Percentiles rank a stretch among this genome's conserved stretches.
Conservation (phyloP, 2,888 invertebrate species). For the Spodoptera exigua region DNA sequence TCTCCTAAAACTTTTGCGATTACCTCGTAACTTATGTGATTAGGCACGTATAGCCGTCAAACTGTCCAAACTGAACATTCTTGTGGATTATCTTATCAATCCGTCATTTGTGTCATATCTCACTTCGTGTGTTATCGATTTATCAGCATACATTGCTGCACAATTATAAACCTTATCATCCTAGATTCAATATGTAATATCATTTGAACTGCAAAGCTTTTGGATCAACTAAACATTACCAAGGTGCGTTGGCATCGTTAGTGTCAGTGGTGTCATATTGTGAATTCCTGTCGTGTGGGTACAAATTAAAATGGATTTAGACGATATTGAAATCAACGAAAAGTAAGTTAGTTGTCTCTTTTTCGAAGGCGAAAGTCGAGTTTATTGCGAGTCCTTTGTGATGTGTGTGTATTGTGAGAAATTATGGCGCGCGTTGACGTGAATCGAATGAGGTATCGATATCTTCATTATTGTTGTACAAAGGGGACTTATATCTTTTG, state of each 20-base stretch:
- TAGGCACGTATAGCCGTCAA: slow-evolving; percentile 35
- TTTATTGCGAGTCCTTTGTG: slow-evolving; percentile 6
- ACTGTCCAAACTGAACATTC: slow-evolving; percentile 39
- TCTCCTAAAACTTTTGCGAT: slow-evolving; percentile 33
- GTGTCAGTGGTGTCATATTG: slow-evolving; percentile 32
- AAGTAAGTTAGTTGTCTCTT: slow-evolving; percentile 29
- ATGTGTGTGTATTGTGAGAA: slow-evolving; percentile 6
- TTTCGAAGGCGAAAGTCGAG: neutral
- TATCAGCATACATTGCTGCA: slow-evolving; percentile 29
- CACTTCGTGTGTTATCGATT: slow-evolving; percentile 48
- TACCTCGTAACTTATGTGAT: slow-evolving; percentile 41
- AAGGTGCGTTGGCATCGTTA: slow-evolving; percentile 36
- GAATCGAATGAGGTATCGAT: neutral
- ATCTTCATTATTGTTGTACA: neutral
- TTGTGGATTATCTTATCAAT: slow-evolving; percentile 54
- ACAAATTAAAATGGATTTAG: slow-evolving; percentile 54
- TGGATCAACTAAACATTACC: slow-evolving; percentile 26
- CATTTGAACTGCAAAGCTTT: neutral
- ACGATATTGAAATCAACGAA: slow-evolving; percentile 25
- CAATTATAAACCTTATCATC: slow-evolving; percentile 8
- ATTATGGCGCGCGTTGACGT: neutral
- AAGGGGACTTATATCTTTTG: neutral
- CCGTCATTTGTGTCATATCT: slow-evolving; percentile 53
- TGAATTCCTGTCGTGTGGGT: slow-evolving; percentile 27
- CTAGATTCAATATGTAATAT: slow-evolving; percentile 5